Conservation (phyloP, 1,140 invertebrate genomes). For the Triops longicaudatus region DNA sequence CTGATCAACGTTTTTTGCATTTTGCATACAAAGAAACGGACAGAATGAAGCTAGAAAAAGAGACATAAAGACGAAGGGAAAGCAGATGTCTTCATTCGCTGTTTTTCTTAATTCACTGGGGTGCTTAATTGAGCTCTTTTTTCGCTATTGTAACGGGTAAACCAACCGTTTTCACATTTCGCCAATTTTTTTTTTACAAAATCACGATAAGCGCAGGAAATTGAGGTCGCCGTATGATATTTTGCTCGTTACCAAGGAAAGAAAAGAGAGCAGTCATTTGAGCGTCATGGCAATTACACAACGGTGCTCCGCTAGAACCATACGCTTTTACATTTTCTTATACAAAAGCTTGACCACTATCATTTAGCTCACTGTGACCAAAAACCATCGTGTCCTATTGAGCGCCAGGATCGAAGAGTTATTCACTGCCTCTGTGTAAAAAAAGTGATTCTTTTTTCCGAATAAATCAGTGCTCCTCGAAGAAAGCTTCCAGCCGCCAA, state of each 20-base stretch:
- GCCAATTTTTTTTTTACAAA: background rate
- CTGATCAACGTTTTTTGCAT: too few relatives aligned
- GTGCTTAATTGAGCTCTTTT: conserved; percentile 10
- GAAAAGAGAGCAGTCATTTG: background rate
- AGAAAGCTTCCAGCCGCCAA: background rate
- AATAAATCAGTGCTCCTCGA: background rate
- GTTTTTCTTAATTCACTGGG: background rate
- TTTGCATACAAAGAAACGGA: too few relatives aligned
- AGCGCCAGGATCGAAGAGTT: background rate
- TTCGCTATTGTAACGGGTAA: background rate
- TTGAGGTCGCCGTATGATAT: background rate
- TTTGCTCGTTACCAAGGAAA: background rate
- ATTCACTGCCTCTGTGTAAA: background rate
- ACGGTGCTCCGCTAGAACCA: background rate
- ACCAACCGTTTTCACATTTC: background rate
- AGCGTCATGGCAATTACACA: background rate
- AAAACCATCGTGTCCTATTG: background rate
- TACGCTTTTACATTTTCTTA: background rate
- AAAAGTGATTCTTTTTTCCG: background rate
- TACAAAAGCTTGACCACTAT: background rate
- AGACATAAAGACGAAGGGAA: background rate
- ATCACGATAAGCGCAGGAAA: background rate
- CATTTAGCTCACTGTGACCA: background rate
- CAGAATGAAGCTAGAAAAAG: background rate
- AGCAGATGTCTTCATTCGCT: background rate